phyloP scores from a whole-genome alignment of 1,140 invertebrate genomes.

The Dermatophagoides farinae region DNA sequence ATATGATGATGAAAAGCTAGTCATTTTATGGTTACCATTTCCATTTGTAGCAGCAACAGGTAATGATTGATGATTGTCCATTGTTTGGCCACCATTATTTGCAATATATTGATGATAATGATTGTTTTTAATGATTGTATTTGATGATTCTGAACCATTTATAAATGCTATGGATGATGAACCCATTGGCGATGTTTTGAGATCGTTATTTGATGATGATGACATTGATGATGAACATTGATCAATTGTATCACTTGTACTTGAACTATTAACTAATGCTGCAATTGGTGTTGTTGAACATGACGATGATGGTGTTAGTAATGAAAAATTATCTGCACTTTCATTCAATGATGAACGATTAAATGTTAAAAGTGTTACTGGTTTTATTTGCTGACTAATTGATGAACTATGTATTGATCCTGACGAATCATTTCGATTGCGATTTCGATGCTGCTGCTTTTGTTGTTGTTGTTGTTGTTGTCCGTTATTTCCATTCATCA shows the following conservation, averaged over 20 bases:
- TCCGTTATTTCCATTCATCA: neutral
- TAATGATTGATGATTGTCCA: no score
- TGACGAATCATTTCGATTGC: neutral
- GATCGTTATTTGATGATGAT: neutral
- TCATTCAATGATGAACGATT: neutral
- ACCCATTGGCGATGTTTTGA: no score
- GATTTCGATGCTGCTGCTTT: neutral
- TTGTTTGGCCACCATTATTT: no score
- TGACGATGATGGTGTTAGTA: conserved; percentile 2
- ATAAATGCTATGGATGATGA: no score
- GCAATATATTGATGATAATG: no score
- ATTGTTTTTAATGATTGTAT: no score
- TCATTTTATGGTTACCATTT: no score
- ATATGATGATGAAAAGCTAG: no score
- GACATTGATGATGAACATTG: conserved; percentile 1
- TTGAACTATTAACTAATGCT: neutral
- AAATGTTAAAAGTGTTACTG: neutral
- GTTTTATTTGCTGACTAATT: neutral
- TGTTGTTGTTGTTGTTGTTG: neutral
- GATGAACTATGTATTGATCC: neutral
- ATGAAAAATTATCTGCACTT: conserved; percentile 1
- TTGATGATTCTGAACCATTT: no score
- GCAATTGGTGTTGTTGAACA: neutral
- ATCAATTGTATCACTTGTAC: neutral
- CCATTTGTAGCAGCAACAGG: no score